These are phyloP conservation scores for Martes flavigula DNA, from an alignment of 2,797 vertebrate species.

Conservation along the genomic window DNA sequence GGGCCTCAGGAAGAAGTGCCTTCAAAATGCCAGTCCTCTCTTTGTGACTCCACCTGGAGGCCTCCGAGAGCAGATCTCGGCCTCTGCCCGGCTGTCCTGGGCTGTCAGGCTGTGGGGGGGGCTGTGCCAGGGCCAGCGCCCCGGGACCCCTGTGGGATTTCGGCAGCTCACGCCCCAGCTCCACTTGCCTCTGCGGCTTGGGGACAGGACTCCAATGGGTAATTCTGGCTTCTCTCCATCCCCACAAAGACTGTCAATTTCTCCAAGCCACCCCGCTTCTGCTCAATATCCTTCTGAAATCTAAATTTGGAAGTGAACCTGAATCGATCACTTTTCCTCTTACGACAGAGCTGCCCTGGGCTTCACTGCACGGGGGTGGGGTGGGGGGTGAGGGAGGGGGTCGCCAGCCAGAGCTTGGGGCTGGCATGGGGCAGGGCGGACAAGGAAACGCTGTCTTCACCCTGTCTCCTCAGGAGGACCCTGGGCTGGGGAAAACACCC, in stretches of 20 bases:
- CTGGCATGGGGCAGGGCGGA: accelerated
- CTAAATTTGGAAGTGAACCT: slow-evolving; percentile 69
- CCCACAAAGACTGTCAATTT: slow-evolving; percentile 61
- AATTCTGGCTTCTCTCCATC: slow-evolving; percentile 53
- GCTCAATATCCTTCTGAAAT: slow-evolving; percentile 69
- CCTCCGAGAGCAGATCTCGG: neutral
- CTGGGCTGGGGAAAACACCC: neutral
- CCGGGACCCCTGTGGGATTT: neutral
- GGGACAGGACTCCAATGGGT: neutral
- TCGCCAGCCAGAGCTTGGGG: neutral
- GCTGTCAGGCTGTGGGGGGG: accelerated
- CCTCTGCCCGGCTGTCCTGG: neutral
- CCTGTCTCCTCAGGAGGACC: accelerated
- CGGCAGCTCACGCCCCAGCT: neutral
- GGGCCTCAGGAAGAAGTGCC: neutral
- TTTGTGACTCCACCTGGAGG: neutral
- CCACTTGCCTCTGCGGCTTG: neutral
- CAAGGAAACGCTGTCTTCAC: neutral
- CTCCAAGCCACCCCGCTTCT: slow-evolving; percentile 55
- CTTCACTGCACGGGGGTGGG: neutral
- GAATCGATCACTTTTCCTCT: slow-evolving; percentile 57
- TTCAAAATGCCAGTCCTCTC: neutral
- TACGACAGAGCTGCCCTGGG: neutral
- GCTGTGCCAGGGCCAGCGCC: too few relatives aligned
- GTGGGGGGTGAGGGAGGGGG: neutral